Evolutionary conservation across 2,113 vertebrate genomes (phyloP).

Genomic region (Melospiza georgiana): DNA sequence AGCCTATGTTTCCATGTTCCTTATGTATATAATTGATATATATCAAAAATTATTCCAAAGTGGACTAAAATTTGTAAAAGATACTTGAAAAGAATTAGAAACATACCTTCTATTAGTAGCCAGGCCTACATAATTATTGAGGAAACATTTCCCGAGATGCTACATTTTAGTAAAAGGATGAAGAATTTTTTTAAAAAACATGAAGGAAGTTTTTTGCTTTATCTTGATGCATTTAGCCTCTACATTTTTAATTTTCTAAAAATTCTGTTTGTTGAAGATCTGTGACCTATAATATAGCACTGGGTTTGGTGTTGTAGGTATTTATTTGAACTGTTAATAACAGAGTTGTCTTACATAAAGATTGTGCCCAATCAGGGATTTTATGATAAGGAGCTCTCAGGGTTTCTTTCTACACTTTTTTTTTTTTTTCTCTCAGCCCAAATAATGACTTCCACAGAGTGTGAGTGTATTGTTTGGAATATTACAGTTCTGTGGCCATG

Average conservation of each 20-base stretch:
- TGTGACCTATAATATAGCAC: neutral
- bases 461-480: slow-evolving; percentile 6
- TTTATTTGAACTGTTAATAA: neutral
- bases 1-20: neutral
- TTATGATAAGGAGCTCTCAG: neutral
- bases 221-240: neutral
- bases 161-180: neutral
- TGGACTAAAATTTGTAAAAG: neutral
- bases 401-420: neutral
- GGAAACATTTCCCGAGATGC: neutral
- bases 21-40: neutral
- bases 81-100: neutral
- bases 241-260: neutral
- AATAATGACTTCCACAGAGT: slow-evolving; percentile 29
- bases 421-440: neutral
- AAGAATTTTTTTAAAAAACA: neutral
- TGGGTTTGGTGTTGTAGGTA: fast-evolving
- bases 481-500: slow-evolving; percentile 41
- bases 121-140: neutral
- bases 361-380: neutral
- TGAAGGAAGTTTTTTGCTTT: neutral
- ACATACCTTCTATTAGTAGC: neutral
- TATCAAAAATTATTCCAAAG: neutral
- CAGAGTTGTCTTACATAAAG: neutral
- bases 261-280: neutral